Evolutionary conservation across 2,113 vertebrate genomes (phyloP).

Genomic region (Xenopus borealis): DNA sequence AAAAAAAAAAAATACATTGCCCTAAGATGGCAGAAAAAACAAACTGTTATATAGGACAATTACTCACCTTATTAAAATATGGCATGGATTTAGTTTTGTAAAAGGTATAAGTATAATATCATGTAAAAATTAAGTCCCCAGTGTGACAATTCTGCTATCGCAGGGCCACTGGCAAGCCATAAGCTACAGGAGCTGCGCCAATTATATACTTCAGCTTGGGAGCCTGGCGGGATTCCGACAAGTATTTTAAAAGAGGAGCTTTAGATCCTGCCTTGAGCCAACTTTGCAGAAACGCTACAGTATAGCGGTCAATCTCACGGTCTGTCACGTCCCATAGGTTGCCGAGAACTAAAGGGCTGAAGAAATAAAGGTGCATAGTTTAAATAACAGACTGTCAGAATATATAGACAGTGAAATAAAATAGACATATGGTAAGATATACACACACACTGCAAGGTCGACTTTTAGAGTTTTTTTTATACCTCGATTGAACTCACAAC

Average conservation of each 20-base stretch:
- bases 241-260: constrained; percentile 69
- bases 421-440: too few species aligned
- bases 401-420: too few species aligned
- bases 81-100: neutral
- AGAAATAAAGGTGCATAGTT: neutral
- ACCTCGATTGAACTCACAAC: too few species aligned
- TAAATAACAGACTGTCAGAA: too few species aligned
- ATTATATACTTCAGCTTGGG: constrained; percentile 81
- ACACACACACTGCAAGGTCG: too few species aligned
- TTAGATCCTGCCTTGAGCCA: constrained; percentile 77
- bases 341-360: constrained; percentile 81
- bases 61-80: too few species aligned
- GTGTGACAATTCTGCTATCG: constrained; percentile 45
- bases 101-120: neutral
- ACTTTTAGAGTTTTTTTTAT: too few species aligned
- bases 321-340: constrained; percentile 93
- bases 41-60: too few species aligned
- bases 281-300: constrained; percentile 73
- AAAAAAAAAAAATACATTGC: too few species aligned
- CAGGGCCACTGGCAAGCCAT: constrained; percentile 78
- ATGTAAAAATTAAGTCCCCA: constrained; percentile 2
- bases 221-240: constrained; percentile 73
- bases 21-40: too few species aligned
- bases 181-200: constrained; percentile 83
- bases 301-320: constrained; percentile 86